phyloP scores from a whole-genome alignment of 2,797 vertebrate species.

The Fringilla coelebs region DNA sequence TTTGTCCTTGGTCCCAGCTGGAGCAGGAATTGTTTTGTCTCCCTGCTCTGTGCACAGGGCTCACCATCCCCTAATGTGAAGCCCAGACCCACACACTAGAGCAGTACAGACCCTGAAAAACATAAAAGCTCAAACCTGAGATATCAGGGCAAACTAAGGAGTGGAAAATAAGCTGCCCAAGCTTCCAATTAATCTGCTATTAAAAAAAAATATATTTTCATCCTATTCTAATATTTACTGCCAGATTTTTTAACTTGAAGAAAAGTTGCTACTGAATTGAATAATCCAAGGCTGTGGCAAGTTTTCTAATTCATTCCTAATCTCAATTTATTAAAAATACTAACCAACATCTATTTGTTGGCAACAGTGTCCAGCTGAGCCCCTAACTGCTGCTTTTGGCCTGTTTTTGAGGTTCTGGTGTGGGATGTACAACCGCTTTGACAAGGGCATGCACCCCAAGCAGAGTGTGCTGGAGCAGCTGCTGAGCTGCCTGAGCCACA shows the following conservation, averaged over 20 bases:
- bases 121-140: not conserved
- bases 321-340: not conserved
- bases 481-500: constrained; percentile 67
- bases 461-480: constrained; percentile 76
- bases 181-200: not conserved
- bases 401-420: constrained; percentile 78
- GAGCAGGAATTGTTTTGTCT: not conserved
- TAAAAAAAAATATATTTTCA: not conserved
- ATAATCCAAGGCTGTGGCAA: not conserved
- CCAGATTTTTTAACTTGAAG: not conserved
- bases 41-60: not conserved
- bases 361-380: accelerated
- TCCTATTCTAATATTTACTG: not conserved
- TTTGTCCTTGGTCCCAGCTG: not conserved
- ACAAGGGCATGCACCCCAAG: constrained; percentile 81
- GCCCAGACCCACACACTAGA: not conserved
- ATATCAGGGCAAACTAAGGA: not conserved
- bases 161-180: not conserved
- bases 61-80: not conserved
- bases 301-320: not conserved
- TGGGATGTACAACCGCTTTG: constrained; percentile 83
- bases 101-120: not conserved
- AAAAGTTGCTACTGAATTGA: not conserved
- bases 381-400: not conserved
- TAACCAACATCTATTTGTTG: not conserved